Percentiles rank a stretch among this genome's conserved stretches.
phyloP scores from a whole-genome alignment of 2,797 vertebrate species.

The Esox masquinongy region DNA sequence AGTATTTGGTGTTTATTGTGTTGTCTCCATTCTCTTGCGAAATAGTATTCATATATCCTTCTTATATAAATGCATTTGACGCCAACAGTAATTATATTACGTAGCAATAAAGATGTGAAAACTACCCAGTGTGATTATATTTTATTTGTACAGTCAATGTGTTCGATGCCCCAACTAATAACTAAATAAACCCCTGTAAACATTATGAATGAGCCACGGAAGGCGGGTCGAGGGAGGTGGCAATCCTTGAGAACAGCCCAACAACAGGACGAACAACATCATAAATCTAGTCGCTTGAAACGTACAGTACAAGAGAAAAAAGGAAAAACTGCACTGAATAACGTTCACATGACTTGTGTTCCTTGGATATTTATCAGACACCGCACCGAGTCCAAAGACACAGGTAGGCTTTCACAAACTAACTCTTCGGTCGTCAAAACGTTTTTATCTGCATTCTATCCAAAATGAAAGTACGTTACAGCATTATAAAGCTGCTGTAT shows the following conservation, averaged over 20 bases:
- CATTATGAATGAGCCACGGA: too few species aligned
- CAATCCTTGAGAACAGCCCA: neutral
- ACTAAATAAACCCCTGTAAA: too few species aligned
- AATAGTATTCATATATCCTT: too few species aligned
- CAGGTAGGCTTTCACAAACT: conserved; percentile 1
- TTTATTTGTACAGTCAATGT: too few species aligned
- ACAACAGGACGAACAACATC: neutral
- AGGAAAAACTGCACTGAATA: neutral
- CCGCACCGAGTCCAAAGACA: neutral
- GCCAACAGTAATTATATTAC: too few species aligned
- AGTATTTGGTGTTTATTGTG: neutral
- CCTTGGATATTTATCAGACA: neutral
- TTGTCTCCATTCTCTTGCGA: too few species aligned
- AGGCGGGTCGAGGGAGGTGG: neutral
- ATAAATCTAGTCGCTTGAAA: neutral
- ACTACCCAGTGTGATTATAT: too few species aligned
- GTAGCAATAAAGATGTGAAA: too few species aligned
- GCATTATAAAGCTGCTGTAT: neutral
- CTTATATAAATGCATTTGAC: too few species aligned
- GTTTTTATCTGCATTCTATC: neutral
- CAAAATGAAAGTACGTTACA: neutral
- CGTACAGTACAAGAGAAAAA: neutral
- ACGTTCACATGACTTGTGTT: neutral
- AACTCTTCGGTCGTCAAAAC: neutral
- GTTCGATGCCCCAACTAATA: too few species aligned